phyloP scores from a whole-genome alignment of 2,113 vertebrate species.

The Trogon surrucura region DNA sequence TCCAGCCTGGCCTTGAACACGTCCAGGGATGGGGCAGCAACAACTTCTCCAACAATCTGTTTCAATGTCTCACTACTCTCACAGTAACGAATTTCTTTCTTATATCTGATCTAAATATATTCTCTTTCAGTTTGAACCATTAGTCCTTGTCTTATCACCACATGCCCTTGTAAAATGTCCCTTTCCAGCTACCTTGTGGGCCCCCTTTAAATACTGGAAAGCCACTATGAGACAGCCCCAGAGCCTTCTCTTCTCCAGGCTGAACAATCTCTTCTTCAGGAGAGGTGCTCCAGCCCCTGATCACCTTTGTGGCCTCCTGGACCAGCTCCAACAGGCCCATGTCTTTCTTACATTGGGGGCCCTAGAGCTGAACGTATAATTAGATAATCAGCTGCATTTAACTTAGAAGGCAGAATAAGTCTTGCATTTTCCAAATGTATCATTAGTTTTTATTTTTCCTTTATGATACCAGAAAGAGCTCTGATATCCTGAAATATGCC shows the following conservation, averaged over 20 bases:
- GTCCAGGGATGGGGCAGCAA: background rate
- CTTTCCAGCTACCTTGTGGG: background rate
- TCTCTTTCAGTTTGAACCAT: background rate
- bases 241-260: background rate
- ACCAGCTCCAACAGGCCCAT: background rate
- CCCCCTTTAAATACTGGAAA: background rate
- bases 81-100: background rate
- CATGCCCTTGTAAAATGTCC: background rate
- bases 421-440: constrained; percentile 1
- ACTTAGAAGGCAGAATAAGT: background rate
- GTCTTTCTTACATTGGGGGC: too few species aligned
- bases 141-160: background rate
- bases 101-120: background rate
- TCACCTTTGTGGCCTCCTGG: background rate
- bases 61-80: background rate
- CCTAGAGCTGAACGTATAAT: background rate
- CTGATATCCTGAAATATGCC: constrained; percentile 54
- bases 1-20: too few species aligned
- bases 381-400: background rate
- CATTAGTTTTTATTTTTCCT: background rate
- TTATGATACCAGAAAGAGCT: constrained; percentile 12
- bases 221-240: background rate
- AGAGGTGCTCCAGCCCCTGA: background rate
- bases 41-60: background rate
- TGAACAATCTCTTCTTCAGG: background rate